These are phyloP conservation scores for Phylloscopus trochiloides DNA, from an alignment of 2,113 vertebrate species.

Conservation along the genomic window DNA sequence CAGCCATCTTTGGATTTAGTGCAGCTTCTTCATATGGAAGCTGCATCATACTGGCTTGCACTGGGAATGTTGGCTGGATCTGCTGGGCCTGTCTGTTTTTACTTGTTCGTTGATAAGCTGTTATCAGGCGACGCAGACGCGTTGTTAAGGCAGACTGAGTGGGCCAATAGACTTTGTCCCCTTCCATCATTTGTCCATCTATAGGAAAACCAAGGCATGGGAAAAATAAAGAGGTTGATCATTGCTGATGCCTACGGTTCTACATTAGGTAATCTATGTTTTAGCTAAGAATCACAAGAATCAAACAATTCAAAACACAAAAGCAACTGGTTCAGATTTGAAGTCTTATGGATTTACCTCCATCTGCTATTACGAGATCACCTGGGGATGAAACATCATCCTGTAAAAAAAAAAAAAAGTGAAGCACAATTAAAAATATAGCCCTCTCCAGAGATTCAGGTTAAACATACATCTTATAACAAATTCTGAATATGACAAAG, in stretches of 20 bases:
- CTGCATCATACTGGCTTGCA: conserved; percentile 81
- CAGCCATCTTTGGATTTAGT: conserved; percentile 94
- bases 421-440: not conserved
- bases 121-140: conserved; percentile 92
- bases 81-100: conserved; percentile 93
- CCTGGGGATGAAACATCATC: conserved; percentile 96
- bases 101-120: conserved; percentile 92
- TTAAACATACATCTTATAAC: not conserved
- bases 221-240: not conserved
- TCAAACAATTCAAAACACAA: not conserved
- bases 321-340: not conserved
- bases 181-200: conserved; percentile 84
- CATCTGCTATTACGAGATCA: conserved; percentile 92
- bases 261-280: not conserved
- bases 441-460: not conserved
- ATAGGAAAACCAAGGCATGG: not conserved
- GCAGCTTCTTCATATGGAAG: conserved; percentile 80
- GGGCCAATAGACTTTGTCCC: conserved; percentile 90
- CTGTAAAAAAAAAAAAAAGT: conserved; percentile 51
- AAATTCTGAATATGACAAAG: not conserved
- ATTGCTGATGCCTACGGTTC: not conserved
- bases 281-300: not conserved
- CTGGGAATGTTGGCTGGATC: conserved; percentile 80
- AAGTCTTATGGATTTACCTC: conserved; percentile 66
- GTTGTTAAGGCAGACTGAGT: conserved; percentile 92